These are phyloP conservation scores for Dipus sagitta DNA, from an alignment of 2,797 vertebrate species.

Conservation along the genomic window DNA sequence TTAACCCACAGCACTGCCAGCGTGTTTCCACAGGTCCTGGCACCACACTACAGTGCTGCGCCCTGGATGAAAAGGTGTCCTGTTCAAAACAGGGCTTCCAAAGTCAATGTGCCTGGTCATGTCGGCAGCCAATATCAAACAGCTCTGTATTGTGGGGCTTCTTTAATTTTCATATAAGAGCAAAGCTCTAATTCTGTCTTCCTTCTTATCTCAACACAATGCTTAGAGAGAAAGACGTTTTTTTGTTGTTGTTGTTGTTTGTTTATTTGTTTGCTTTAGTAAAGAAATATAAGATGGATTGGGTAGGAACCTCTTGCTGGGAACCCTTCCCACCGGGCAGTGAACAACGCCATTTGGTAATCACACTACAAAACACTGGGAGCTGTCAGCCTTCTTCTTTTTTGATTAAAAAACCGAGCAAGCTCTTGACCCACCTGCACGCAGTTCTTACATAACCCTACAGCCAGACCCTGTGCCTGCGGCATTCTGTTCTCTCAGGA, in stretches of 20 bases:
- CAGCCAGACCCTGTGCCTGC: not conserved
- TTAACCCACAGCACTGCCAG: not conserved
- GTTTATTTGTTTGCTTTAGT: no score
- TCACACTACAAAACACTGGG: not conserved
- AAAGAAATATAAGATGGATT: not conserved
- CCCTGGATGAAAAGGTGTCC: not conserved
- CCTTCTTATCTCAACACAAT: not conserved
- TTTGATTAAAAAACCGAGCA: conserved; percentile 14
- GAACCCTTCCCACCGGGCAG: not conserved
- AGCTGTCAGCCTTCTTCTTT: not conserved
- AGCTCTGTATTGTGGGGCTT: not conserved
- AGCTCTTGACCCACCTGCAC: not conserved
- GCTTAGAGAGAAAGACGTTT: not conserved
- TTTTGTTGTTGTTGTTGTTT: no score
- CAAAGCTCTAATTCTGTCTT: not conserved
- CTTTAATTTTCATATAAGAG: conserved; percentile 16
- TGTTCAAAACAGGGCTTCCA: not conserved
- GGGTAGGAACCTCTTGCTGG: not conserved
- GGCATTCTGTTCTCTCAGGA: not conserved
- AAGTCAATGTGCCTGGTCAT: not conserved
- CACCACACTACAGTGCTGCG: not conserved
- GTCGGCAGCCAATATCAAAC: not conserved
- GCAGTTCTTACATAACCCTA: not conserved
- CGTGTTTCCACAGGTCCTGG: rapidly evolving
- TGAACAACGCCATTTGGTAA: not conserved